phyloP scores from a whole-genome alignment of 2,888 invertebrate genomes.

The Megamerina dolium region DNA sequence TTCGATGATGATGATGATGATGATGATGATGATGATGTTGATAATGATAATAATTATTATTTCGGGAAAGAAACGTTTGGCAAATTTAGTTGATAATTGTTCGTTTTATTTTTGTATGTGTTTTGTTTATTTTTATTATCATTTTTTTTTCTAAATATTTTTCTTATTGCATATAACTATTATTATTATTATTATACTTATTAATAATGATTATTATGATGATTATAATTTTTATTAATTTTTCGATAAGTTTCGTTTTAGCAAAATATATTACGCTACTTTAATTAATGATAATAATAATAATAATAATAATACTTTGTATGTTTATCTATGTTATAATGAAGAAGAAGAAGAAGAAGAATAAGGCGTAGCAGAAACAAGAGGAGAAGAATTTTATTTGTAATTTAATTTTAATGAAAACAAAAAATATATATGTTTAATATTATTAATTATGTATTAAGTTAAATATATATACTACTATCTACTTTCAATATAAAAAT shows the following conservation, averaged over 20 bases:
- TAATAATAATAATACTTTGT: constrained; percentile 23
- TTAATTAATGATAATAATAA: constrained; percentile 23
- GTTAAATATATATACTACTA: too few relatives aligned
- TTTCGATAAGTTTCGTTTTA: constrained; percentile 39
- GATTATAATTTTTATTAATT: constrained; percentile 24
- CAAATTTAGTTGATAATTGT: constrained; percentile 40
- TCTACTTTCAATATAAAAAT: constrained; percentile 12
- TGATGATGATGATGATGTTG: too few relatives aligned
- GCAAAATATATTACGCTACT: constrained; percentile 35
- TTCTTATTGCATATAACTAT: constrained; percentile 30
- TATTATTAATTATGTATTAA: constrained; percentile 8
- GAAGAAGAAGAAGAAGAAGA: too few relatives aligned
- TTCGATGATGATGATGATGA: too few relatives aligned
- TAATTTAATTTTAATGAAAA: too few relatives aligned
- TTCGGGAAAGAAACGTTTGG: constrained; percentile 45
- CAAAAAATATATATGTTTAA: too few relatives aligned
- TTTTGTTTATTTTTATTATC: too few relatives aligned
- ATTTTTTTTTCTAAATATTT: constrained; percentile 23
- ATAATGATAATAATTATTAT: constrained; percentile 27
- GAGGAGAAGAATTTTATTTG: too few relatives aligned
- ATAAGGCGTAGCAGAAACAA: too few relatives aligned
- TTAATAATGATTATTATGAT: constrained; percentile 6
- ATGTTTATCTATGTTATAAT: constrained; percentile 12
- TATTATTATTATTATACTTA: constrained; percentile 33
- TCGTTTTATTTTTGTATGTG: too few relatives aligned